These are phyloP conservation scores for Mystacornis crossleyi DNA, from an alignment of 2,113 vertebrate species.

Conservation along the genomic window DNA sequence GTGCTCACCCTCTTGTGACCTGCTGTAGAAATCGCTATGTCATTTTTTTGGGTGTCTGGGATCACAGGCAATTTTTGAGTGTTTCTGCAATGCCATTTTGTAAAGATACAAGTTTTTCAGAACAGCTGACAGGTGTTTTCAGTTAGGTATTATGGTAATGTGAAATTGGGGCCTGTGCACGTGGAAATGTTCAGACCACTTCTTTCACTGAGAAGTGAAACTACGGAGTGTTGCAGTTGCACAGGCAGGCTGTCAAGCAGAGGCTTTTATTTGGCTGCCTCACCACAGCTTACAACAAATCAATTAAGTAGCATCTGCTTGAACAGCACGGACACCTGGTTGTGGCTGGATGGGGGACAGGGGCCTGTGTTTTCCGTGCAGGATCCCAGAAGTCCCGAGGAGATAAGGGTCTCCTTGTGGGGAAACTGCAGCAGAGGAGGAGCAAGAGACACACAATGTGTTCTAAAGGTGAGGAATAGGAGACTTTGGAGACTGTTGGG, in stretches of 20 bases:
- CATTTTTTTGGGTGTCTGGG: background rate
- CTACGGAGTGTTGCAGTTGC: background rate
- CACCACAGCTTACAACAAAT: background rate
- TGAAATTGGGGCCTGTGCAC: background rate
- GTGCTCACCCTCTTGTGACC: background rate
- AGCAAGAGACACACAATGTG: background rate
- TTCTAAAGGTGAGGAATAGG: background rate
- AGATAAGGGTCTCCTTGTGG: background rate
- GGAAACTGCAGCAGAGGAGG: background rate
- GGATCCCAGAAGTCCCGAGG: background rate
- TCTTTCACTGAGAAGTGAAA: background rate
- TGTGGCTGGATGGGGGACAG: background rate
- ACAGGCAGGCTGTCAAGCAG: background rate
- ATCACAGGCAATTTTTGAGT: background rate
- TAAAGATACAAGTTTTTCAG: background rate
- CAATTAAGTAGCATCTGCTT: background rate
- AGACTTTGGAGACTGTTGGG: background rate
- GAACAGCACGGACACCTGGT: background rate
- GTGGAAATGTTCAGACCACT: background rate
- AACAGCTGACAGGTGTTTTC: background rate
- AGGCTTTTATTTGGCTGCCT: background rate
- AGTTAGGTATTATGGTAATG: background rate
- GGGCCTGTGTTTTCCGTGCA: accelerated
- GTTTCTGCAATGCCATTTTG: background rate
- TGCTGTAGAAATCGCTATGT: accelerated